These are phyloP conservation scores for Leptinotarsa rubiginosa DNA, from an alignment of 2,888 invertebrate species.

Conservation along the genomic window DNA sequence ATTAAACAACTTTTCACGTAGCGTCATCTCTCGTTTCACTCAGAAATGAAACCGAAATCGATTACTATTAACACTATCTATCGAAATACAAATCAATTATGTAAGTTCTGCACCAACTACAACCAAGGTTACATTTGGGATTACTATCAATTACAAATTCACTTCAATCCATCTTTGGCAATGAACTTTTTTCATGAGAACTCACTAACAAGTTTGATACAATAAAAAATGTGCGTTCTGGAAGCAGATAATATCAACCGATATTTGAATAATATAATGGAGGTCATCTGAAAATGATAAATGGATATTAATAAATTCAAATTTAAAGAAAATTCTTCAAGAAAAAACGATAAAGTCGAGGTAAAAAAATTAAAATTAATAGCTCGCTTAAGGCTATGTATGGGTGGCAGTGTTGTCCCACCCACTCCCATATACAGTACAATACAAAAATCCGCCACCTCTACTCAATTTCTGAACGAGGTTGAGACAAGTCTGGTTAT, in stretches of 20 bases:
- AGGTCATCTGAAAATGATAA: conserved; percentile 10
- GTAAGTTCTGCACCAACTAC: conserved; percentile 2
- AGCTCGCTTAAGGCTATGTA: background rate
- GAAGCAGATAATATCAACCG: conserved; percentile 16
- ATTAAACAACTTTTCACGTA: background rate
- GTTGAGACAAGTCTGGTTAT: too few species aligned
- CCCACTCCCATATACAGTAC: background rate
- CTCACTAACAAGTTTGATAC: conserved; percentile 8
- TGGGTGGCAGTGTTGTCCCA: background rate
- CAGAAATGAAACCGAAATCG: background rate
- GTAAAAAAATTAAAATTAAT: conserved; percentile 8
- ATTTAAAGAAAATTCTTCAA: conserved; percentile 3
- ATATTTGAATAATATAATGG: conserved; percentile 5
- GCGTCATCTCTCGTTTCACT: conserved; percentile 32
- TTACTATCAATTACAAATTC: conserved; percentile 8
- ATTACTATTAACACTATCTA: background rate
- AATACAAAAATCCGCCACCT: too few species aligned
- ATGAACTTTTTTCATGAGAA: conserved; percentile 14
- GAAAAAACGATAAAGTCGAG: background rate
- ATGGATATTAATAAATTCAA: conserved; percentile 6
- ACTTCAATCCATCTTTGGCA: conserved; percentile 18
- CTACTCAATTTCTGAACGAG: too few species aligned
- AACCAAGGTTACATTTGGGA: conserved; percentile 18
- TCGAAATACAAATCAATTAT: conserved; percentile 2
- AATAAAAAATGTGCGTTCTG: conserved; percentile 13